Evolutionary conservation across 2,888 invertebrate genomes (phyloP).

Genomic region (Spodoptera littoralis): DNA sequence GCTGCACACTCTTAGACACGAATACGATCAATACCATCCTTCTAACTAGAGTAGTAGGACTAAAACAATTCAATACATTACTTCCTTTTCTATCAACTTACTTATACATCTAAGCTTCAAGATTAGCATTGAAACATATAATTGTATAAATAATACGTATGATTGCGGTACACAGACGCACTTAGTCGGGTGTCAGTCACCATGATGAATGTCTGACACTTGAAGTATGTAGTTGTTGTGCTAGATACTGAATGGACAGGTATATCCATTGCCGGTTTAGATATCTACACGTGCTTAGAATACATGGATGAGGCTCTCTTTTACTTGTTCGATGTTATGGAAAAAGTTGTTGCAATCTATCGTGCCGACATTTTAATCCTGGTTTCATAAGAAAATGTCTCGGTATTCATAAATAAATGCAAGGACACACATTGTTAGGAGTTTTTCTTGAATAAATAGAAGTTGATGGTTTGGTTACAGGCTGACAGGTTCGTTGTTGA

Average conservation of each 20-base stretch:
- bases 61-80: slow-evolving; percentile 9
- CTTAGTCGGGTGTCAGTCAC: slow-evolving; percentile 48
- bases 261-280: slow-evolving; percentile 48
- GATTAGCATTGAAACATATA: slow-evolving; percentile 51
- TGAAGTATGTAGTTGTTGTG: slow-evolving; percentile 50
- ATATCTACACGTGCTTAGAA: slow-evolving; percentile 44
- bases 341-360: slow-evolving; percentile 14
- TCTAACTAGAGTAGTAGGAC: no score
- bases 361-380: slow-evolving; percentile 35
- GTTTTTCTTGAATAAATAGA: no score
- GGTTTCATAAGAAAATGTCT: slow-evolving; percentile 18
- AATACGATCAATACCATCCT: no score
- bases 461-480: no score
- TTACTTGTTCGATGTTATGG: background rate
- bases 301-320: slow-evolving; percentile 27
- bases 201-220: slow-evolving; percentile 52
- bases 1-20: no score
- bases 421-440: no score
- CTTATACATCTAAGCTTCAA: slow-evolving; percentile 27
- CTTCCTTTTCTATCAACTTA: slow-evolving; percentile 16
- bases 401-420: no score
- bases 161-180: slow-evolving; percentile 46
- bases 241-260: slow-evolving; percentile 43
- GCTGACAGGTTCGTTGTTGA: no score
- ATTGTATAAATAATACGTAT: slow-evolving; percentile 53